Conservation (phyloP, 2,797 vertebrate species). For the Rhinichthys osculus region DNA sequence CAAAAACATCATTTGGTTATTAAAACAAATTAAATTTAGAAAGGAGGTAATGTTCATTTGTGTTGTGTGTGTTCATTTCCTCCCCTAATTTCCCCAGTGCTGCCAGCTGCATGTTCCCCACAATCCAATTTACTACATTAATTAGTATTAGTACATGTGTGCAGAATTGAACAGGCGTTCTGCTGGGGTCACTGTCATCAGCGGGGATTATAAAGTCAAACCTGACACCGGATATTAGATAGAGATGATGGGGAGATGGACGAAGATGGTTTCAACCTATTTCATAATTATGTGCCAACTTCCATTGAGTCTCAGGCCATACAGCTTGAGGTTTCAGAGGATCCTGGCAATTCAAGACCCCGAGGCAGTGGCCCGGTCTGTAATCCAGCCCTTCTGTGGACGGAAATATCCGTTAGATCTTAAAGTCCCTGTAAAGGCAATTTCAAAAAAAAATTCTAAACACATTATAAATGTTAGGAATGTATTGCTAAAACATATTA, state of each 20-base stretch:
- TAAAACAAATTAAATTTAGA: not conserved
- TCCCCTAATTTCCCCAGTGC: not conserved
- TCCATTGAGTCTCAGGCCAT: not conserved
- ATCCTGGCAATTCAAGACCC: not conserved
- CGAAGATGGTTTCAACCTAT: not conserved
- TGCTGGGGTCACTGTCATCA: not conserved
- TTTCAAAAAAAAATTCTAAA: too few relatives aligned
- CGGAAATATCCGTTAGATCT: not conserved
- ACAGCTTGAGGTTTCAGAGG: not conserved
- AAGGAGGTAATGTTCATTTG: not conserved
- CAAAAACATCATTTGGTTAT: not conserved
- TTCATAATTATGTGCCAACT: not conserved
- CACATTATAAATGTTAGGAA: too few relatives aligned
- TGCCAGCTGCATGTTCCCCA: slow-evolving; percentile 7
- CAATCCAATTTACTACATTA: slow-evolving; percentile 35
- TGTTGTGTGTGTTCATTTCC: slow-evolving; percentile 10
- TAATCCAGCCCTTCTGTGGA: not conserved
- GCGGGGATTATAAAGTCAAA: not conserved
- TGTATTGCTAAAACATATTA: too few relatives aligned
- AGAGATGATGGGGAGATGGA: not conserved
- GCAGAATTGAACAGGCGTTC: not conserved
- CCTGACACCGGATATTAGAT: not conserved
- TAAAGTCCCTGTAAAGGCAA: too few relatives aligned
- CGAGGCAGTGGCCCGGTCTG: not conserved
- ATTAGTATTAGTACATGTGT: slow-evolving; percentile 30